Conservation (phyloP, 2,797 vertebrate species). For the Margarornis squamiger region DNA sequence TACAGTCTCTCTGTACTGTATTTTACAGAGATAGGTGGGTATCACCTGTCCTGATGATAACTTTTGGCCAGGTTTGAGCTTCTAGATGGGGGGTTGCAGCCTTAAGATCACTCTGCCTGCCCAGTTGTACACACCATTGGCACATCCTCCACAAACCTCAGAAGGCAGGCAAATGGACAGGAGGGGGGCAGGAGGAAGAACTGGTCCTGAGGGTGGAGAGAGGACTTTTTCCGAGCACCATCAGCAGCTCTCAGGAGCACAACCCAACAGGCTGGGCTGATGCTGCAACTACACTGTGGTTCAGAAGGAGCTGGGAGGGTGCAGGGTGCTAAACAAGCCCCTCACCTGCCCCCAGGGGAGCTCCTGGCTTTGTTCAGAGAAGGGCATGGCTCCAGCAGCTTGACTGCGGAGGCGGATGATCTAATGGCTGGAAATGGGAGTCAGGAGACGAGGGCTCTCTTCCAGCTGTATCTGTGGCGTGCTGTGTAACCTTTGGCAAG, state of each 20-base stretch:
- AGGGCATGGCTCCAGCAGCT: not conserved
- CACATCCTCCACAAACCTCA: not conserved
- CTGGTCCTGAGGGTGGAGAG: fast-evolving
- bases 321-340: not conserved
- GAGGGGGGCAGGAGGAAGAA: not conserved
- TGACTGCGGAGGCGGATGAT: not conserved
- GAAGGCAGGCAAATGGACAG: not conserved
- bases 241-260: not conserved
- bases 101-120: not conserved
- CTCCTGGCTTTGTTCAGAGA: fast-evolving
- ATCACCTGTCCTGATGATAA: not conserved
- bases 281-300: not conserved
- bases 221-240: not conserved
- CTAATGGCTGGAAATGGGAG: not conserved
- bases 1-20: not conserved
- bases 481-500: conserved; percentile 24
- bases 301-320: not conserved
- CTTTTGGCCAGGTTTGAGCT: not conserved
- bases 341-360: not conserved
- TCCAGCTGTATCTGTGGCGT: conserved; percentile 18
- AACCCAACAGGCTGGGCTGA: not conserved
- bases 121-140: not conserved
- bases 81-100: not conserved
- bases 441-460: conserved; percentile 25
- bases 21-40: not conserved